Evolutionary conservation across 2,888 invertebrate species (phyloP).

Genomic region (Timandra comae): DNA sequence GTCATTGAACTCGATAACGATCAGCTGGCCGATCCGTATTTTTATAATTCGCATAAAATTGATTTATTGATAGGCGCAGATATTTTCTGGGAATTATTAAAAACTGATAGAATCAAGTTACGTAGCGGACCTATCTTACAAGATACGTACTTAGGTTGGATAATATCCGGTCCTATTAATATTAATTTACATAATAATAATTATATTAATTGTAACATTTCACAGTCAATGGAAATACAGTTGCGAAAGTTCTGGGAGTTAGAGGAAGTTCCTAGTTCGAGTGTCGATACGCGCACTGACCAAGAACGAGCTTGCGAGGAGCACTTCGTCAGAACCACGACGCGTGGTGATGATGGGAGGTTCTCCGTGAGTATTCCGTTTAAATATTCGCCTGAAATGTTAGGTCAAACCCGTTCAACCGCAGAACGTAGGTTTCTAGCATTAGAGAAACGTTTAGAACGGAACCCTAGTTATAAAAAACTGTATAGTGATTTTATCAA

Average conservation of each 20-base stretch:
- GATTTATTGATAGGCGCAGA: constrained; percentile 4
- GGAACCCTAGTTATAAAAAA: constrained; percentile 3
- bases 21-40: constrained; percentile 3
- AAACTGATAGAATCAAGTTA: neutral
- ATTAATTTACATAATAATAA: no score
- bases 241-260: neutral
- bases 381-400: constrained; percentile 5
- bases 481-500: constrained; percentile 7
- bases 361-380: constrained; percentile 14
- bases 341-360: constrained; percentile 4
- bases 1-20: neutral
- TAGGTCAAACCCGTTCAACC: constrained; percentile 8
- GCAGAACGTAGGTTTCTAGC: constrained; percentile 8
- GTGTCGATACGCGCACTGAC: neutral
- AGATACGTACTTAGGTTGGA: constrained; percentile 1
- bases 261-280: neutral
- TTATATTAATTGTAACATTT: neutral
- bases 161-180: neutral
- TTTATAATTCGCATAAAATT: neutral
- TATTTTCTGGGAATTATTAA: constrained; percentile 1
- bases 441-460: constrained; percentile 10
- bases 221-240: neutral
- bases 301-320: neutral
- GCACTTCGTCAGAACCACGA: neutral
- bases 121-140: neutral